Base-by-base conservation (phyloP, 2,797 vertebrate genomes). In the Sorex maritimensis region DNA sequence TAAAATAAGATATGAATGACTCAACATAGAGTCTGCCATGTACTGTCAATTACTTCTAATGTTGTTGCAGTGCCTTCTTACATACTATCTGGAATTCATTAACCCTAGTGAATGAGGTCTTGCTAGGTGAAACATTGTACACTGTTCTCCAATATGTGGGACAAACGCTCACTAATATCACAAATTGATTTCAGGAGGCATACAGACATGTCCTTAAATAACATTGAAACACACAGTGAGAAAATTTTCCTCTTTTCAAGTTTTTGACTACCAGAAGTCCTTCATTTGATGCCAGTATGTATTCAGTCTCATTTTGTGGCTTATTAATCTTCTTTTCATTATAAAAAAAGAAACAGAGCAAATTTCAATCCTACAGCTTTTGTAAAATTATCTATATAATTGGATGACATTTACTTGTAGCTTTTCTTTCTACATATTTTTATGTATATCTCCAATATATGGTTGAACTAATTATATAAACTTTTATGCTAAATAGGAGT, bases 201-300 rank as follows among this genome's bases (percentile, higher is more conserved):
- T 49, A 58, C 0, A 67, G 61, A 7, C n/a, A 38, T 41, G 72
- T n/a, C 28, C 52, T 90, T 92, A 79, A 90, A 28, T 90, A 88
- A 82, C 52, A 55, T 0, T 63, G 15, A 77, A 58, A 46, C n/a
- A 2, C 79, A 92, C 3, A 82, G 44, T 84, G 58, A 90, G 82
- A 95, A 94, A 93, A 88, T 80, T 58, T 14, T 83, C 21, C 46
- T 92, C 21, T 86, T 93, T 82, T 61, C 90, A 93, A 91, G 28
- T 24, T 21, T 93, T 73, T 92, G 80, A 94, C 91, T 83, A 77
- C 13, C 63, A 41, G 83, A 80, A 67, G 24, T 72, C 81, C 80
- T 88, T 49, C 44, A 49, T 85, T 91, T 81, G 79, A 61, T 75
- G 61, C 23, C 72, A 68, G n/a, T 63, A 34, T 90, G 21, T 82